phyloP scores from a whole-genome alignment of 2,797 vertebrate genomes.

The Distichodus sexfasciatus region DNA sequence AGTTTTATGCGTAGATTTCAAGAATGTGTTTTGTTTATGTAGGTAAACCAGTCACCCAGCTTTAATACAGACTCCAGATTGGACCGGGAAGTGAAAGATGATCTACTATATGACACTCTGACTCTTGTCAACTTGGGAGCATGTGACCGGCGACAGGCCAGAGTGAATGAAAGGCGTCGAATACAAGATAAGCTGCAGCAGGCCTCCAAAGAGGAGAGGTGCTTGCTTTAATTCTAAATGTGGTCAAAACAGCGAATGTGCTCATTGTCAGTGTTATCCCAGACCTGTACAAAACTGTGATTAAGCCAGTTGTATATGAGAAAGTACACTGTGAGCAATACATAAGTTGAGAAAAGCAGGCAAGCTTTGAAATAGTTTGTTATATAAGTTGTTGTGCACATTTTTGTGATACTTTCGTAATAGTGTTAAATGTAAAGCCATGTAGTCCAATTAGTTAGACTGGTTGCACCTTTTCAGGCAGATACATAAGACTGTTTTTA shows the following conservation, averaged over 20 bases:
- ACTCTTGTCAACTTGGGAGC: constrained; percentile 77
- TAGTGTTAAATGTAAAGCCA: too few species aligned
- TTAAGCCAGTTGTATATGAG: too few species aligned
- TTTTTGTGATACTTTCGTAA: too few species aligned
- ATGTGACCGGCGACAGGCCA: constrained; percentile 77
- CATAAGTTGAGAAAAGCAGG: too few species aligned
- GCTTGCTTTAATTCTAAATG: not conserved
- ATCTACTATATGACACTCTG: constrained; percentile 76
- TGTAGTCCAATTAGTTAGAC: too few species aligned
- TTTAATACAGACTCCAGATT: constrained; percentile 80
- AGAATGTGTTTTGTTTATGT: not conserved
- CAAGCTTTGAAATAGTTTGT: too few species aligned
- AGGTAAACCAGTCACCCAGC: constrained; percentile 85
- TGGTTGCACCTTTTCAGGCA: too few species aligned
- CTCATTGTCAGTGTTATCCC: not conserved
- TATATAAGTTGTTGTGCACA: too few species aligned
- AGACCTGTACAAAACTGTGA: too few species aligned
- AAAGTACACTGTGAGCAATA: too few species aligned
- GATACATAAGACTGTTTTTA: too few species aligned
- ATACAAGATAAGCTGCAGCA: constrained; percentile 75
- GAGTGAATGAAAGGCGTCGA: constrained; percentile 72
- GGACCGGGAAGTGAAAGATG: constrained; percentile 82
- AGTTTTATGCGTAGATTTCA: not conserved
- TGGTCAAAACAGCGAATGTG: not conserved
- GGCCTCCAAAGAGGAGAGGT: constrained; percentile 74